A percentile compares a stretch with the other conserved stretches of the same genome.
These are phyloP conservation scores for Cephus pygmeus DNA, from an alignment of 2,888 invertebrate genomes.

Conservation along the genomic window DNA sequence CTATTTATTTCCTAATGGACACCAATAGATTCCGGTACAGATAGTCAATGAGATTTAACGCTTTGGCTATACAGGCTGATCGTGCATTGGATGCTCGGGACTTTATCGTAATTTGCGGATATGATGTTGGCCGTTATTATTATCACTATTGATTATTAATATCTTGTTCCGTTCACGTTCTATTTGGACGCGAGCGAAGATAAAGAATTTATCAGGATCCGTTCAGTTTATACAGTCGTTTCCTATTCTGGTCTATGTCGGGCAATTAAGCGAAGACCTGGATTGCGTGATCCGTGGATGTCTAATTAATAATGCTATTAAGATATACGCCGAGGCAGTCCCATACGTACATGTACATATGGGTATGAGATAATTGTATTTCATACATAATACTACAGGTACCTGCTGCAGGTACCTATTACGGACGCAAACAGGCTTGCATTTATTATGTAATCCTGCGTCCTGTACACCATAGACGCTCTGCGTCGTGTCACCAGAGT, in stretches of 20 bases:
- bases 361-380: not conserved
- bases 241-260: not conserved
- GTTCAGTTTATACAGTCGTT: not conserved
- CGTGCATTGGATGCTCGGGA: not conserved
- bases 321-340: not conserved
- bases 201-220: not conserved
- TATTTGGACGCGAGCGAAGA: not conserved
- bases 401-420: not conserved
- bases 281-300: not conserved
- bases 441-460: not conserved
- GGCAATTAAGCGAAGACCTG: not conserved
- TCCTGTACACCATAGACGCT: not conserved
- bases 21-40: not conserved
- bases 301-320: not conserved
- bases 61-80: not conserved
- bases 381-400: not conserved
- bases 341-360: not conserved
- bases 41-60: not conserved
- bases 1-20: not conserved
- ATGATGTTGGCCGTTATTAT: not conserved
- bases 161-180: not conserved
- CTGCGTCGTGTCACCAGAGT: not conserved
- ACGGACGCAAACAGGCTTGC: not conserved
- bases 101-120: not conserved
- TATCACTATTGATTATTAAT: not conserved